Evolutionary conservation across 2,113 vertebrate genomes (phyloP).

Genomic region (Nannobrachium achirus): DNA sequence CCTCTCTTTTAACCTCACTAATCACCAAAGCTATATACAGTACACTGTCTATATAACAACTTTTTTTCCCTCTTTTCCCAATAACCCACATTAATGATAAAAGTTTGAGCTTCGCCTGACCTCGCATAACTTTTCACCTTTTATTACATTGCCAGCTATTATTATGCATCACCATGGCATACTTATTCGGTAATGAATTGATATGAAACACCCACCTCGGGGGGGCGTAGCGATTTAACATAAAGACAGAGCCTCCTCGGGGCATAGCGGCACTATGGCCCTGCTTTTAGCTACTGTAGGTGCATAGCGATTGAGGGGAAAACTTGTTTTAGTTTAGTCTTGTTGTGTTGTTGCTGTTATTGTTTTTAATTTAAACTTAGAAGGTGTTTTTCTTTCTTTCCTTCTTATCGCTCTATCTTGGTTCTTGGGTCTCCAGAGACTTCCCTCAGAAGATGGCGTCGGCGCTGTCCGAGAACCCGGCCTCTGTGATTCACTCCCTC

Average conservation of each 20-base stretch:
- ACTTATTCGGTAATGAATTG: slow-evolving; percentile 52
- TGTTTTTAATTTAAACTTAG: too few relatives aligned
- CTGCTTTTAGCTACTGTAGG: background rate
- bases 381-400: slow-evolving; percentile 13
- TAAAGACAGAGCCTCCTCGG: background rate
- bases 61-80: background rate
- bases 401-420: too few relatives aligned
- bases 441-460: slow-evolving; percentile 90
- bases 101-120: slow-evolving; percentile 42
- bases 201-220: slow-evolving; percentile 49
- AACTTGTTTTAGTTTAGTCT: background rate
- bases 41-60: too few relatives aligned
- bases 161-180: slow-evolving; percentile 36
- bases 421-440: slow-evolving; percentile 73
- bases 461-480: slow-evolving; percentile 87
- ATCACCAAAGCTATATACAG: too few relatives aligned
- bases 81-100: slow-evolving; percentile 16
- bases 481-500: slow-evolving; percentile 87
- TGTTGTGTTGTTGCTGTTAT: background rate
- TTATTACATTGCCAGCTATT: slow-evolving; percentile 21
- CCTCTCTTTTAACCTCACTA: too few relatives aligned
- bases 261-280: too few relatives aligned
- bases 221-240: slow-evolving; percentile 44
- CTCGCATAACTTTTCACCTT: slow-evolving; percentile 30
- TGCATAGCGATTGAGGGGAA: background rate